Conservation (phyloP, 2,113 vertebrate genomes). For the Larimichthys crocea region DNA sequence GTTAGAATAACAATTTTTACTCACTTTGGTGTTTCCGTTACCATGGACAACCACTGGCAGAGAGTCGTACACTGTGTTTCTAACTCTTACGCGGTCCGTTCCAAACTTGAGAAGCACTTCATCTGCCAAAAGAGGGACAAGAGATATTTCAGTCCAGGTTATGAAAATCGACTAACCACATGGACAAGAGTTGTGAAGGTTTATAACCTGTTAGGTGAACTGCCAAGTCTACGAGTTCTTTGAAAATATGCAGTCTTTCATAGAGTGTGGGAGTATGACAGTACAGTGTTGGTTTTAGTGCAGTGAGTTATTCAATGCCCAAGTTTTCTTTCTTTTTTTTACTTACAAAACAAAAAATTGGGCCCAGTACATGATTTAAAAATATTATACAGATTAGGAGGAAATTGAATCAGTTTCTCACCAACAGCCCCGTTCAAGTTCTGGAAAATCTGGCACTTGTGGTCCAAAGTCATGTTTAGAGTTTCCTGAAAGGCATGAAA, state of each 20-base stretch:
- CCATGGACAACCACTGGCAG: slow-evolving; percentile 92
- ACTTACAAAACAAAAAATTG: neutral
- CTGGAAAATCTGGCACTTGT: slow-evolving; percentile 97
- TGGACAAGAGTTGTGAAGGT: neutral
- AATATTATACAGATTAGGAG: neutral
- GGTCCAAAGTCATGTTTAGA: slow-evolving; percentile 96
- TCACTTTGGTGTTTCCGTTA: slow-evolving; percentile 96
- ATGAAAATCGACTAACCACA: slow-evolving; percentile 37
- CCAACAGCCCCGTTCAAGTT: slow-evolving; percentile 94
- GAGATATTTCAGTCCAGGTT: slow-evolving; percentile 47
- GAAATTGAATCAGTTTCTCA: slow-evolving; percentile 76
- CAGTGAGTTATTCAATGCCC: neutral
- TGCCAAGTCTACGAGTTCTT: slow-evolving; percentile 21
- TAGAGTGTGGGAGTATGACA: neutral
- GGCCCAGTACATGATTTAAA: slow-evolving; percentile 3
- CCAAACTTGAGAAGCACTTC: slow-evolving; percentile 97
- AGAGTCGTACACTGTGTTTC: slow-evolving; percentile 93
- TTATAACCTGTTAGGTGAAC: slow-evolving; percentile 1
- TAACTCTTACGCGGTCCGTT: slow-evolving; percentile 89
- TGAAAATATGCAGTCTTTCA: slow-evolving; percentile 9
- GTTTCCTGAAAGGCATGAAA: slow-evolving; percentile 83
- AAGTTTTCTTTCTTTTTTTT: neutral
- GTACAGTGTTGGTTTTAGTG: neutral
- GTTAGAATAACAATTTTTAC: slow-evolving; percentile 52
- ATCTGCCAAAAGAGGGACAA: slow-evolving; percentile 85